phyloP scores from a whole-genome alignment of 2,888 invertebrate genomes.

The Eristalis tenax region DNA sequence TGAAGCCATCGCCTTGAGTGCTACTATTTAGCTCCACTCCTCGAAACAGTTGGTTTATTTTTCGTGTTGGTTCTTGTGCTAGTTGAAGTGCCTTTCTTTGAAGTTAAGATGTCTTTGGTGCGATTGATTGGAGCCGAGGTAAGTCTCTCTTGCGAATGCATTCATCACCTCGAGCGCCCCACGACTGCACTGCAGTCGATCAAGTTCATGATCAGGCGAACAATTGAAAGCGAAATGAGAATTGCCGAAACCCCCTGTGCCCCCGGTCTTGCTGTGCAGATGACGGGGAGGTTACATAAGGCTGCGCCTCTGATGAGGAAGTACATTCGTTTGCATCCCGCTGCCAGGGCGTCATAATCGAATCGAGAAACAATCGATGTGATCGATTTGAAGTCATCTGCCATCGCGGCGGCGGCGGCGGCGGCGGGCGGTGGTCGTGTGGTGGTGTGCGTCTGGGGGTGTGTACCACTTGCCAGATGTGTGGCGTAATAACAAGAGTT shows the following conservation, averaged over 20 bases:
- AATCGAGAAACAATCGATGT: not conserved
- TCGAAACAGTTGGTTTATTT: constrained; percentile 12
- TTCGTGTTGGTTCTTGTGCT: constrained; percentile 40
- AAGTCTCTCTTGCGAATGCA: constrained; percentile 63
- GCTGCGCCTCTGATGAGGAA: not conserved
- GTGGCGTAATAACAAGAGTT: not conserved
- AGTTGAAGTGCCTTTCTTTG: constrained; percentile 42
- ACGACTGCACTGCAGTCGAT: not conserved
- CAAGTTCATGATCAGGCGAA: not conserved
- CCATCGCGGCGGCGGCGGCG: too few species aligned
- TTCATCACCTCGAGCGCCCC: not conserved
- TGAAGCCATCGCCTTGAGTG: constrained; percentile 75
- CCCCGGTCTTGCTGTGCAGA: not conserved
- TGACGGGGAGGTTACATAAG: not conserved
- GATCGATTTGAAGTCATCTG: not conserved
- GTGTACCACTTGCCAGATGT: constrained; percentile 10
- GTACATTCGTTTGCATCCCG: not conserved
- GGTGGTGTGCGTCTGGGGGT: constrained; percentile 35
- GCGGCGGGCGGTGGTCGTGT: too few species aligned
- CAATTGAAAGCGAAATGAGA: not conserved
- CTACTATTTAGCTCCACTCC: constrained; percentile 23
- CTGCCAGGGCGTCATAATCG: not conserved
- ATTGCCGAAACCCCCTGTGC: not conserved
- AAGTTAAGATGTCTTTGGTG: constrained; percentile 77
- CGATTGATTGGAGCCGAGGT: constrained; percentile 79